phyloP scores from a whole-genome alignment of 1,140 invertebrate genomes.

The Pogonomyrmex barbatus region DNA sequence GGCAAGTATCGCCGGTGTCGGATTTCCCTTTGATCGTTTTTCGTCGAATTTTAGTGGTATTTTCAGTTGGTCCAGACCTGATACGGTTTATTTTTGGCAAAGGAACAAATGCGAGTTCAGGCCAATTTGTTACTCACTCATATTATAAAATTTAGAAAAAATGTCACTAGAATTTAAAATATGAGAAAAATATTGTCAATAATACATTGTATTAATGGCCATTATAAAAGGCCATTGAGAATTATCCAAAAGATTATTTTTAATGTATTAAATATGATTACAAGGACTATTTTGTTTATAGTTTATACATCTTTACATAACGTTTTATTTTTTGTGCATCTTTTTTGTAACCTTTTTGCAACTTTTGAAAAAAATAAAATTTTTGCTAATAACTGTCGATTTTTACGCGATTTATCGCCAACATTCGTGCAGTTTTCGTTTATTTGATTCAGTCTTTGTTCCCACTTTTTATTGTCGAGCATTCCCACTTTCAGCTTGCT shows the following conservation, averaged over 20 bases:
- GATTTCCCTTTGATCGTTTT: slow-evolving; percentile 39
- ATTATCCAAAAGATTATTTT: neutral
- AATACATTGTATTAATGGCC: neutral
- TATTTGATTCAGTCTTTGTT: neutral
- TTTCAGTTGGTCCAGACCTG: neutral
- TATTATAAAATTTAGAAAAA: neutral
- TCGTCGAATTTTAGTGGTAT: neutral
- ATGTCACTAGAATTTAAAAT: neutral
- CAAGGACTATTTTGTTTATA: no score
- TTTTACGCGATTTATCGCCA: neutral
- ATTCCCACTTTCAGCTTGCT: neutral
- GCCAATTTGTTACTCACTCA: neutral
- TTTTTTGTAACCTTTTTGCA: neutral
- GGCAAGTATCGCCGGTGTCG: slow-evolving; percentile 3
- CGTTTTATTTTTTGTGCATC: neutral
- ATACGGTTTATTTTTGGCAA: neutral
- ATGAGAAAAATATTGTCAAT: neutral
- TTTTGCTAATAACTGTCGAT: neutral
- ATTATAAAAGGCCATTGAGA: neutral
- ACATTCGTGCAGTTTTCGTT: neutral
- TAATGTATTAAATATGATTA: no score
- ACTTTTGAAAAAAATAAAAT: neutral
- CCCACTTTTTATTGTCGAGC: slow-evolving; percentile 1
- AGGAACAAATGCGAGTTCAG: neutral
- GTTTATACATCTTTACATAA: no score